Percentiles rank a stretch among this genome's conserved stretches.
These are phyloP conservation scores for Lycocerus yunnanus DNA, from an alignment of 2,888 invertebrate genomes.

Conservation along the genomic window DNA sequence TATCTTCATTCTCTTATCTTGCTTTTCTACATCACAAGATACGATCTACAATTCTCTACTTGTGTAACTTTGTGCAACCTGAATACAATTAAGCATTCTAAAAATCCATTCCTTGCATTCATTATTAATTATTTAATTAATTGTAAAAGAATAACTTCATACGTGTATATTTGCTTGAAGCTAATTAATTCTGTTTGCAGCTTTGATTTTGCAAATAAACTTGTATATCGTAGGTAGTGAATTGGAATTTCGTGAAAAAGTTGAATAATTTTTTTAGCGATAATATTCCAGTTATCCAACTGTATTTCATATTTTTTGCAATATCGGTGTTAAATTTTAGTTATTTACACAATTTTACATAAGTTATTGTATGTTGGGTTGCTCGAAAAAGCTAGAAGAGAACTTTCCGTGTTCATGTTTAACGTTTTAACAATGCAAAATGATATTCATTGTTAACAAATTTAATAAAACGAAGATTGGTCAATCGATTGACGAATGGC, in stretches of 20 bases:
- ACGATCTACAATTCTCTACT: not conserved
- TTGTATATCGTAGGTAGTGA: not conserved
- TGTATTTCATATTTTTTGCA: not conserved
- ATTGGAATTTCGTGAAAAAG: not conserved
- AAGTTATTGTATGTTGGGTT: not conserved
- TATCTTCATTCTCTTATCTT: not conserved
- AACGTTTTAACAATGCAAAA: not conserved
- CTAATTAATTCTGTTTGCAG: not conserved
- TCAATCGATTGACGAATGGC: not conserved
- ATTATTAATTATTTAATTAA: not conserved
- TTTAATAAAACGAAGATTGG: not conserved
- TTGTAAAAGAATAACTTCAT: not conserved
- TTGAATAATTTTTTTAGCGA: not conserved
- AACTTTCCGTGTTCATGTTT: not conserved
- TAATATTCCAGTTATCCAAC: not conserved
- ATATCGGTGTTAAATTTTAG: not conserved
- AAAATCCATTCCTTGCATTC: not conserved
- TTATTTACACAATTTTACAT: not conserved
- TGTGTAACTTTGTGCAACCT: not conserved
- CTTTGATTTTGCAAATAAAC: not conserved
- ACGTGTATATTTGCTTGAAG: not conserved
- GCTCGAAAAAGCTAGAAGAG: not conserved
- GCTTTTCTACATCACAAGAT: not conserved
- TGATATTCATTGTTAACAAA: not conserved
- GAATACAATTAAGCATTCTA: not conserved